Base-by-base conservation (phyloP, 2,797 vertebrate species). In the Carcharodon carcharias region DNA sequence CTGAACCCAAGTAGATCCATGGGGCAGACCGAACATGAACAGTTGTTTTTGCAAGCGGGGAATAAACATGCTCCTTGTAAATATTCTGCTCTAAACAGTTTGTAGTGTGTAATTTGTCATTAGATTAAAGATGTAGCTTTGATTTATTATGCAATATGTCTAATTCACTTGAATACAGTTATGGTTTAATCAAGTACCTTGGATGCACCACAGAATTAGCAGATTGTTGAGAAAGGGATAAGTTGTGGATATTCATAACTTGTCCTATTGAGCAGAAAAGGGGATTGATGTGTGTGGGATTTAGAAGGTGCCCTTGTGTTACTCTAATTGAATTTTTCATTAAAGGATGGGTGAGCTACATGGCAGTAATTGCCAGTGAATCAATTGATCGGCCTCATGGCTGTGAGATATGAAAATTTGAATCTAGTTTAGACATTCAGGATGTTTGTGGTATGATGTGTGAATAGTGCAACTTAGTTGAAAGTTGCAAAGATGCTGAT, bases 261-360 rank as follows among this genome's bases (percentile, higher is more conserved):
- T 73, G 50, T 50, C 73, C 45, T 56, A 3, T 71, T 95, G 45
- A 95, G 11, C 26, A 56, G 23, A 95, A 95, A 28, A 18, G 31
- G 18, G 18, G 35, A 65, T 67, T 18, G 12, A 35, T 56, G 40
- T 73, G 69, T 56, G 26, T 56, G 69, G 12, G 50, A 58, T 95
- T 28, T 77, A 18, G 45, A 50, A 77, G 28, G 54, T 95, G 50
- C 50, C 94, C 69, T 65, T 35, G 45, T 95, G 28, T 73, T 56
- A 31, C 50, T 92, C 61, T 92, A 92, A 92, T 61, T 92, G 56
- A 71, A 50, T 21, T 95, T 69, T 95, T 95, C 50, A 95, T 95
- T 73, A 77, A 35, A 28, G 26, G 23, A 67, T 12, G 23, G 65
- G 40, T 69, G 35, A 54, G 69, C 67, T 73, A 77, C 67, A 73